Evolutionary conservation across 2,113 vertebrate species (phyloP).

Genomic region (Sitta europaea): DNA sequence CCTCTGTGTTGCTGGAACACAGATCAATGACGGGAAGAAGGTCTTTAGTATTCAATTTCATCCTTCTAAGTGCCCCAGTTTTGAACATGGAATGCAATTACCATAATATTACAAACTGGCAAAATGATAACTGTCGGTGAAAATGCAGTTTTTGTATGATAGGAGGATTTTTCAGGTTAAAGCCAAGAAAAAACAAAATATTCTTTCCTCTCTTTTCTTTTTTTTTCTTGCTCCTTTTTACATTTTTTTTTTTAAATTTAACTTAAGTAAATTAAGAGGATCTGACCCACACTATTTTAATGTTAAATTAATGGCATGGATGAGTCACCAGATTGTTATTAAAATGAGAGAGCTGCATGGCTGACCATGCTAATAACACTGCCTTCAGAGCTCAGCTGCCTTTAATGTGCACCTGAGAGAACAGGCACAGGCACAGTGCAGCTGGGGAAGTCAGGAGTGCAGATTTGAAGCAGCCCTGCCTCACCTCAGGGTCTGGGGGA

Average conservation of each 20-base stretch:
- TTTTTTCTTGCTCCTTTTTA: fast-evolving
- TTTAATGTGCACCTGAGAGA: background rate
- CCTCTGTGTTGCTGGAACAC: background rate
- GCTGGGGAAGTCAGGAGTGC: background rate
- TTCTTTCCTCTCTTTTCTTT: fast-evolving
- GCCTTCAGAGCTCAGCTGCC: background rate
- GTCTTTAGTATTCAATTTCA: background rate
- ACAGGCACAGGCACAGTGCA: background rate
- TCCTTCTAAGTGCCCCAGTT: background rate
- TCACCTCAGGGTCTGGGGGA: background rate
- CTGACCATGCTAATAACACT: slow-evolving; percentile 7
- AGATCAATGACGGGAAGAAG: background rate
- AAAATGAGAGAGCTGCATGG: slow-evolving; percentile 21
- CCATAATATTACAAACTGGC: background rate
- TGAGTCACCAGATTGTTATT: slow-evolving; percentile 42
- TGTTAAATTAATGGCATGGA: slow-evolving; percentile 27
- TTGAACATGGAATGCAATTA: background rate
- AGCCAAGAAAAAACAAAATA: background rate
- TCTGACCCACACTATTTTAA: background rate
- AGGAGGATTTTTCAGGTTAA: background rate
- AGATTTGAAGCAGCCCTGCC: background rate
- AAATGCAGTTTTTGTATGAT: background rate
- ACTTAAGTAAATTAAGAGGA: background rate
- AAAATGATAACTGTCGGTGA: background rate
- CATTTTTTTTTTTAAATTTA: background rate